Evolutionary conservation across 2,797 vertebrate genomes (phyloP).

Genomic region (Cynopterus sphinx): DNA sequence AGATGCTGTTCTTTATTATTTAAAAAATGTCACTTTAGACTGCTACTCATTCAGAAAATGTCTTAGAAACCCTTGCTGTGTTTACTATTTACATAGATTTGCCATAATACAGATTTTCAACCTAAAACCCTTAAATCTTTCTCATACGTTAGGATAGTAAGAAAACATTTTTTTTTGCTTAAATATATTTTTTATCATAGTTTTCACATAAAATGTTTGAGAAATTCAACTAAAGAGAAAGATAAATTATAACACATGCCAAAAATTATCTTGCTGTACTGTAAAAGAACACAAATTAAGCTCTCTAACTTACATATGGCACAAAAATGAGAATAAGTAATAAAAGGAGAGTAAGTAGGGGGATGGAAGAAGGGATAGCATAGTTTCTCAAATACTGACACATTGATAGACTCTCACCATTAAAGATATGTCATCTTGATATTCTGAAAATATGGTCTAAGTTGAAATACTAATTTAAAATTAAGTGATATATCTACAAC

Average conservation of each 20-base stretch:
- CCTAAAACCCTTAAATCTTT: conserved; percentile 32
- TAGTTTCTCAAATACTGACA: neutral
- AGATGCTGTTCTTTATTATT: conserved; percentile 1
- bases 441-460: conserved; percentile 2
- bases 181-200: neutral
- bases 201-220: conserved; percentile 30
- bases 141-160: neutral
- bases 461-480: conserved; percentile 32
- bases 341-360: neutral
- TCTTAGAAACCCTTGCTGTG: neutral
- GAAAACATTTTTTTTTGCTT: neutral
- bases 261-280: neutral
- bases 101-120: neutral
- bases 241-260: neutral
- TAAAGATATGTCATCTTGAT: neutral
- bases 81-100: conserved; percentile 9
- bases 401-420: neutral
- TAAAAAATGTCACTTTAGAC: neutral
- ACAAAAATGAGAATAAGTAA: conserved; percentile 1
- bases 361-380: neutral
- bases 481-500: neutral
- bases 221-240: conserved; percentile 39
- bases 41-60: neutral
- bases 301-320: neutral
- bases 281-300: neutral